Conservation (phyloP, 2,113 vertebrate genomes). For the Hippotragus niger region DNA sequence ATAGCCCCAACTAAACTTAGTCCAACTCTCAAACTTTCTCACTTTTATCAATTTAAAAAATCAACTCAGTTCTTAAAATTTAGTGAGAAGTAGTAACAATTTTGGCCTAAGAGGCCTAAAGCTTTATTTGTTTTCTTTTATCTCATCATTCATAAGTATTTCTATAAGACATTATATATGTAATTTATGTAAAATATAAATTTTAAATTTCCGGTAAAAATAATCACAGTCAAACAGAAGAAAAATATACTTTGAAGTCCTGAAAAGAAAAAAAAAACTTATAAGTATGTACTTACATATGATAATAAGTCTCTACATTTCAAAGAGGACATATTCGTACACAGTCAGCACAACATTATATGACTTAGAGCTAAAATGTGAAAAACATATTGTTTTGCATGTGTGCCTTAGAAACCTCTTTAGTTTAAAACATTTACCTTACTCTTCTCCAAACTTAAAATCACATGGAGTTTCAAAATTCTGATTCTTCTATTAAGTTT, state of each 20-base stretch:
- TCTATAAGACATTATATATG: background rate
- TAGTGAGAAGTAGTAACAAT: background rate
- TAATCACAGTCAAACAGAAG: background rate
- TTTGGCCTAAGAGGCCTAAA: background rate
- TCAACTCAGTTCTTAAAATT: background rate
- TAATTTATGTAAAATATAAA: background rate
- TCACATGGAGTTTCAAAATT: background rate
- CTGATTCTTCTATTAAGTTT: slow-evolving; percentile 1
- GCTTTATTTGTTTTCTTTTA: background rate
- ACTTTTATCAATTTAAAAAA: slow-evolving; percentile 11
- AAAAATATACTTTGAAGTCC: background rate
- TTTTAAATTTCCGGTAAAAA: background rate
- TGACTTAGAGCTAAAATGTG: background rate
- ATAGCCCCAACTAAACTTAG: background rate
- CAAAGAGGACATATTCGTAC: background rate
- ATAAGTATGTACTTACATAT: background rate
- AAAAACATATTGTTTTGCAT: background rate
- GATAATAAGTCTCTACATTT: background rate
- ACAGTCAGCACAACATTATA: background rate
- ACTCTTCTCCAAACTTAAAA: slow-evolving; percentile 9
- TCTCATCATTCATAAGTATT: background rate
- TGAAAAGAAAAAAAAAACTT: background rate
- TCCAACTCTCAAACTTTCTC: background rate
- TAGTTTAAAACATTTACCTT: slow-evolving; percentile 19
- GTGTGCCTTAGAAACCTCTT: background rate